phyloP scores from a whole-genome alignment of 2,113 vertebrate species.

The Pseudopodoces humilis region DNA sequence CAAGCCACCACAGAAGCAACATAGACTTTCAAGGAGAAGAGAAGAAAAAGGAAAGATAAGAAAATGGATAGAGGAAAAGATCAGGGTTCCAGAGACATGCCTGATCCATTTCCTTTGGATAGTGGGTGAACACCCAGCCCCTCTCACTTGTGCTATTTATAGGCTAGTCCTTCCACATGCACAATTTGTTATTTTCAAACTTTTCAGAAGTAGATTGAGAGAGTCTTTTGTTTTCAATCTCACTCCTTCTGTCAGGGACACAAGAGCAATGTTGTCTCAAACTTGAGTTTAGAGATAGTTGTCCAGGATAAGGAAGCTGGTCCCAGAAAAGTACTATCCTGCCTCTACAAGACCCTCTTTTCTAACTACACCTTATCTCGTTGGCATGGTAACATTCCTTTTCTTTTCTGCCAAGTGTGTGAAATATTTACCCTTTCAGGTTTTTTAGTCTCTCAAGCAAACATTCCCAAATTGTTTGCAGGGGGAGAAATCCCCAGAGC shows the following conservation, averaged over 20 bases:
- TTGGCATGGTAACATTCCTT: neutral
- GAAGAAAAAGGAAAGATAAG: neutral
- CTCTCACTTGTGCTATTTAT: neutral
- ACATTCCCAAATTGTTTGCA: neutral
- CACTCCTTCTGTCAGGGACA: rapidly evolving
- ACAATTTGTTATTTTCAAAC: neutral
- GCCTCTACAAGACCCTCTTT: neutral
- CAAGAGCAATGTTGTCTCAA: neutral
- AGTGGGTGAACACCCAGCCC: no score
- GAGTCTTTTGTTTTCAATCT: neutral
- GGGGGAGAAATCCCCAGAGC: neutral
- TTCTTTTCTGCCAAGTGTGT: neutral
- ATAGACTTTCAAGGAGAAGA: neutral
- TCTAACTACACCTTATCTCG: neutral
- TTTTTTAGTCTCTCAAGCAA: neutral
- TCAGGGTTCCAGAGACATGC: neutral
- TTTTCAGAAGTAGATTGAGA: neutral
- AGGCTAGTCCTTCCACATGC: neutral
- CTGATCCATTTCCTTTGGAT: neutral
- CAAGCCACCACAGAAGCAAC: neutral
- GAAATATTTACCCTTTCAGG: neutral
- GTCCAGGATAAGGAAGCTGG: neutral
- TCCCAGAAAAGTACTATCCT: neutral
- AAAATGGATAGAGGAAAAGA: neutral
- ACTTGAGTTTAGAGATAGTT: neutral